phyloP scores from a whole-genome alignment of 1,140 invertebrate genomes.

The Philopotamus ludificatus region DNA sequence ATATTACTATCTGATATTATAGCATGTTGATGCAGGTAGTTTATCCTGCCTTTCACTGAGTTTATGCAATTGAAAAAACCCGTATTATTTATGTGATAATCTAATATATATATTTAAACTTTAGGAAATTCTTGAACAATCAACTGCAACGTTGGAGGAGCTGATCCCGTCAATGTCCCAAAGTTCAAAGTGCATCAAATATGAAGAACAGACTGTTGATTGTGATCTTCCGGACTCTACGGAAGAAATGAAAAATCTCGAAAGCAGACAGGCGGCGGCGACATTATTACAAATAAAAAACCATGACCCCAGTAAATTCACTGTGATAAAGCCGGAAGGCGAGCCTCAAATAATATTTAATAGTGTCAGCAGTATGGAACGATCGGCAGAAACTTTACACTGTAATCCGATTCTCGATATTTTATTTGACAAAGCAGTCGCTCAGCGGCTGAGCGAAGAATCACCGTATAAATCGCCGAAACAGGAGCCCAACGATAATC shows the following conservation, averaged over 20 bases:
- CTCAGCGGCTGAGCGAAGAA: constrained; percentile 54
- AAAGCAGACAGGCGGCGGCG: constrained; percentile 55
- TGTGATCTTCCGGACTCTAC: constrained; percentile 54
- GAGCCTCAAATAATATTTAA: constrained; percentile 53
- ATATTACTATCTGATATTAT: too few species aligned
- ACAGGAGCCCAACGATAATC: constrained; percentile 47
- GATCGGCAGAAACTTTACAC: constrained; percentile 53
- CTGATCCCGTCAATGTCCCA: constrained; percentile 52
- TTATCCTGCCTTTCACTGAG: too few species aligned
- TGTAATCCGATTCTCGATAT: constrained; percentile 56
- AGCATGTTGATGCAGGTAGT: too few species aligned
- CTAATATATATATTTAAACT: constrained; percentile 41
- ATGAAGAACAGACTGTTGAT: constrained; percentile 48
- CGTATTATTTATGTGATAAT: too few species aligned
- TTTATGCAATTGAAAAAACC: too few species aligned
- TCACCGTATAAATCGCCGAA: constrained; percentile 47
- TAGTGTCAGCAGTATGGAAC: constrained; percentile 51
- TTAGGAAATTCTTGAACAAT: constrained; percentile 53
- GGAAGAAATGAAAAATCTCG: constrained; percentile 56
- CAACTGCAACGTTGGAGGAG: constrained; percentile 54
- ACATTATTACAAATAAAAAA: constrained; percentile 56
- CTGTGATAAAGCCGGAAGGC: constrained; percentile 51
- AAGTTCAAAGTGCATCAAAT: constrained; percentile 46
- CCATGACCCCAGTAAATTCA: constrained; percentile 54
- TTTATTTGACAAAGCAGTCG: constrained; percentile 55